Evolutionary conservation across 1,140 invertebrate species (phyloP), one percentile per base, ranked within the genome.

Genomic region (Idris sp.): DNA sequence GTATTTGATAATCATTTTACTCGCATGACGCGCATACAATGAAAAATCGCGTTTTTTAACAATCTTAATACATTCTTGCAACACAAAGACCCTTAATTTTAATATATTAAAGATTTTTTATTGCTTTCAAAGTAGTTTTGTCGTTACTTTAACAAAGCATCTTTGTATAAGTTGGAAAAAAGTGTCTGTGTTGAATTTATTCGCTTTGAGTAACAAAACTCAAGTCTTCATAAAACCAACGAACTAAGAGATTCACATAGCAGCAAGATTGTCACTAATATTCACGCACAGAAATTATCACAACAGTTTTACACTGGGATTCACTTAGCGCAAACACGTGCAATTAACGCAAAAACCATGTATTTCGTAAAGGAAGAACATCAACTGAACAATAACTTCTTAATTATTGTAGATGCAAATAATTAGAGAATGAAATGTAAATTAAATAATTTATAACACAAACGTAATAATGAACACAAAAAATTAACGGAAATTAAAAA

Each of bases 101-200:
- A n/a, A n/a, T n/a, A n/a, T n/a, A n/a, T n/a, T n/a, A 26, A 59
- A 31, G 40, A 59, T 46, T 59, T 44, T 36, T 59, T 28, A 59
- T 59, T 59, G 46, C 40, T 46, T 59, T 36, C 15, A 11, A 38
- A 48, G 13, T 48, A 48, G 48, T 38, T 48, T 35, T n/a, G 15
- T 56, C 11, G 25, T 15, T 28, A 13, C 16, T 46, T 36, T 36
- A n/a, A 14, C 4, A 25, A 4, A 46, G 1, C 1, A 19, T 41
- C 41, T 54, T 40, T 54, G 30, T 9, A 6, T 1, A 6, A 8
- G 15, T 2, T 5, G n/a, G n/a, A n/a, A 10, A 25, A 22, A 13
- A 36, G 15, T 44, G 22, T 11, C 8, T 14, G 14, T 44, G 5
- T 28, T 4, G 10, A n/a, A n/a, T n/a, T n/a, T n/a, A n/a, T n/a